Conservation (phyloP, 1,140 invertebrate genomes). For the Phocides pigmalion region DNA sequence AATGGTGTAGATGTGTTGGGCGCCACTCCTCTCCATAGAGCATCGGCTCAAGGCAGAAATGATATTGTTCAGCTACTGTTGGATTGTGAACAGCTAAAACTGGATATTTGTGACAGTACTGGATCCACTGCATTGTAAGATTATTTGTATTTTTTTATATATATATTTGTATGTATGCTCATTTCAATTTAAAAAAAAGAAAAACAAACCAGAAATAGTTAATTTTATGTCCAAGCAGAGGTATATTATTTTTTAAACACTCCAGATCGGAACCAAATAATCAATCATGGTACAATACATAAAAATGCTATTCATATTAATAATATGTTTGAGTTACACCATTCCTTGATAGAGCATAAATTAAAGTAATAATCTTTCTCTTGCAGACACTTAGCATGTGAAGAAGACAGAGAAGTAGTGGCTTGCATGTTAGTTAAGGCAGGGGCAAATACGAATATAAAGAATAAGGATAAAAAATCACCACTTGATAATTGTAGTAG, state of each 20-base stretch:
- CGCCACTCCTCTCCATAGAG: slow-evolving; percentile 93
- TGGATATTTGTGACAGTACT: slow-evolving; percentile 67
- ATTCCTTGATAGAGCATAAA: no score
- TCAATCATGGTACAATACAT: no score
- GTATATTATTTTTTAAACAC: slow-evolving; percentile 3
- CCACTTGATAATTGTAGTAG: slow-evolving; percentile 87
- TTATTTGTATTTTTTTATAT: no score
- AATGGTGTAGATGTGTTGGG: slow-evolving; percentile 90
- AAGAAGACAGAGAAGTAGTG: slow-evolving; percentile 90
- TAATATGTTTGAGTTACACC: no score
- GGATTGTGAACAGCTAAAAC: slow-evolving; percentile 63
- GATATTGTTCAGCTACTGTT: slow-evolving; percentile 89
- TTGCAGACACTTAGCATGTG: slow-evolving; percentile 92
- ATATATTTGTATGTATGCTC: no score
- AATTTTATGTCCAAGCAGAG: no score
- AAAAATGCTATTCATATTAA: no score
- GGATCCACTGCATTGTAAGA: slow-evolving; percentile 78
- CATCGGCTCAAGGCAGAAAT: slow-evolving; percentile 91
- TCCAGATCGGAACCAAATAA: background rate
- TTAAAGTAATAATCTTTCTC: slow-evolving; percentile 36
- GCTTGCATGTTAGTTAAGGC: slow-evolving; percentile 87
- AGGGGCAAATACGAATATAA: slow-evolving; percentile 86
- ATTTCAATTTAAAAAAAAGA: no score
- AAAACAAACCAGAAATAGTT: no score
- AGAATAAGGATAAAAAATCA: slow-evolving; percentile 90